Percentiles rank a stretch among this genome's conserved stretches.
phyloP scores from a whole-genome alignment of 2,888 invertebrate species.

The Microdon myrmicae region DNA sequence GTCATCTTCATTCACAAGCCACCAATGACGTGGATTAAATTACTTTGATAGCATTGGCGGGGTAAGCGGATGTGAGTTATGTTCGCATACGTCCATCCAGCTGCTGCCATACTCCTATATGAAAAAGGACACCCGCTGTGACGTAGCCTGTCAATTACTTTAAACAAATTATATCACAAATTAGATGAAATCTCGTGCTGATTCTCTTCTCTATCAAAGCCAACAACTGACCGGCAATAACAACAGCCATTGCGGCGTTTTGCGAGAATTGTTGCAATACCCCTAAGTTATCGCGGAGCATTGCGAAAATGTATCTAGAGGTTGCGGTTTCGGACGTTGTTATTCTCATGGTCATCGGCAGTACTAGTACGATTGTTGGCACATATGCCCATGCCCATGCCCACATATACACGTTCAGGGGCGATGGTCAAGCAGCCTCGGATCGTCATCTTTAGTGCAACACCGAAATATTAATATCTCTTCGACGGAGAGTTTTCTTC shows the following conservation, averaged over 20 bases:
- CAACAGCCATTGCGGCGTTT: conserved; percentile 22
- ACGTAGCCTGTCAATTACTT: conserved; percentile 56
- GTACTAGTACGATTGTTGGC: not conserved
- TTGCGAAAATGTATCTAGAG: conserved; percentile 48
- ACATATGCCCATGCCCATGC: conserved; percentile 9
- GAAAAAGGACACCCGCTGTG: conserved; percentile 55
- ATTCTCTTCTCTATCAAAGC: conserved; percentile 41
- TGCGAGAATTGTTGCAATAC: conserved; percentile 35
- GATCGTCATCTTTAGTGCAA: conserved; percentile 45
- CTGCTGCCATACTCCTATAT: conserved; percentile 33
- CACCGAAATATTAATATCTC: conserved; percentile 46
- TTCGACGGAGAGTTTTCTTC: conserved; percentile 16
- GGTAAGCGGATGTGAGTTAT: conserved; percentile 1
- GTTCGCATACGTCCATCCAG: conserved; percentile 34
- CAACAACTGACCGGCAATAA: conserved; percentile 26
- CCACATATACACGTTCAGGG: conserved; percentile 14
- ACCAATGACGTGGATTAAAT: conserved; percentile 64
- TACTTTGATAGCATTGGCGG: conserved; percentile 41
- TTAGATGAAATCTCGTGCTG: conserved; percentile 58
- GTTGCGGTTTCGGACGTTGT: conserved; percentile 44
- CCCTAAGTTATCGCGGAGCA: conserved; percentile 41
- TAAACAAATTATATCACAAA: conserved; percentile 59
- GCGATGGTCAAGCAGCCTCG: conserved; percentile 41
- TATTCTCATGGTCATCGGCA: conserved; percentile 38
- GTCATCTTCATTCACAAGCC: conserved; percentile 53